These are phyloP conservation scores for Cryptus viduatorius DNA, from an alignment of 2,888 invertebrate species.

Conservation along the genomic window DNA sequence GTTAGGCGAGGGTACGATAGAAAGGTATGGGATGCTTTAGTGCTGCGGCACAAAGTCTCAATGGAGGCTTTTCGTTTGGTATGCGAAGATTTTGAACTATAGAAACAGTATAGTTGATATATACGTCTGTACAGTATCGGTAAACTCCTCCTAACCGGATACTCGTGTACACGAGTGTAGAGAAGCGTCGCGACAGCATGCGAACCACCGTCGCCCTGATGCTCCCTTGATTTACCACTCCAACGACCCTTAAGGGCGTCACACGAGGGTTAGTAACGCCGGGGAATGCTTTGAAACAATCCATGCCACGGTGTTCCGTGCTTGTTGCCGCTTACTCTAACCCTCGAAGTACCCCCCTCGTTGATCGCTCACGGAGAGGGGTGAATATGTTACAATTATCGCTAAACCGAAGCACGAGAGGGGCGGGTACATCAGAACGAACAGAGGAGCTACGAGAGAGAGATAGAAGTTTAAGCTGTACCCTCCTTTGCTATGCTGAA, in stretches of 20 bases:
- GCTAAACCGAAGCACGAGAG: conserved; percentile 79
- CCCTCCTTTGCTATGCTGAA: conserved; percentile 18
- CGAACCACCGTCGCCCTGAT: conserved; percentile 63
- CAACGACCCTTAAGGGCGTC: conserved; percentile 74
- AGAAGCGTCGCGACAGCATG: conserved; percentile 38
- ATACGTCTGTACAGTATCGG: conserved; percentile 35
- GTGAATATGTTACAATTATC: conserved; percentile 84
- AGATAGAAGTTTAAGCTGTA: conserved; percentile 36
- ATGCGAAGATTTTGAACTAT: neutral
- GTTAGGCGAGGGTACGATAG: neutral
- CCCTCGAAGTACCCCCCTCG: conserved; percentile 45
- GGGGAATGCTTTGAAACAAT: conserved; percentile 41
- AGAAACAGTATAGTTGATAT: neutral
- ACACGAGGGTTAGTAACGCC: conserved; percentile 60
- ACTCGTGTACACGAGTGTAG: conserved; percentile 26
- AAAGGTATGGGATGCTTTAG: neutral
- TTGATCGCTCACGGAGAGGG: conserved; percentile 71
- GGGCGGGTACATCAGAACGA: conserved; percentile 50
- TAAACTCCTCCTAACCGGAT: conserved; percentile 25
- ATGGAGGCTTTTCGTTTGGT: no score
- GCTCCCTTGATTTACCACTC: conserved; percentile 74
- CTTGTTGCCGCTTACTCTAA: conserved; percentile 43
- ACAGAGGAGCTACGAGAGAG: conserved; percentile 37
- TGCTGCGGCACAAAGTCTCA: neutral
- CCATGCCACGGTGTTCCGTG: conserved; percentile 4